Evolutionary conservation across 2,113 vertebrate genomes (phyloP).

Genomic region (Pelecanus crispus): DNA sequence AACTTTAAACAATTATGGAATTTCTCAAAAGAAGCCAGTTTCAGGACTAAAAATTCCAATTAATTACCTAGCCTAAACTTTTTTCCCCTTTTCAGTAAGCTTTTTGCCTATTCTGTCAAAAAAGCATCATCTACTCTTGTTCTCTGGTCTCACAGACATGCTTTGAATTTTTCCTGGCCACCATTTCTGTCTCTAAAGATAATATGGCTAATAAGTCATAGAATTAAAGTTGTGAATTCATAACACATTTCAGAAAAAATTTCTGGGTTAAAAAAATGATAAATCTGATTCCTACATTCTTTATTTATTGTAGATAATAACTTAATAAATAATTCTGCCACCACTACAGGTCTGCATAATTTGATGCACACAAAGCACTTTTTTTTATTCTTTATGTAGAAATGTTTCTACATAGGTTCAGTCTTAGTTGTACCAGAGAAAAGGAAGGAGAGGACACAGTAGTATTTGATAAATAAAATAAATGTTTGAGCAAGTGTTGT

Average conservation of each 20-base stretch:
- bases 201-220: neutral
- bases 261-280: neutral
- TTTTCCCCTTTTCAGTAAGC: neutral
- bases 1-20: neutral
- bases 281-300: neutral
- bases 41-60: neutral
- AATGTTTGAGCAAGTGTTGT: neutral
- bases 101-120: neutral
- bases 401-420: neutral
- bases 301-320: neutral
- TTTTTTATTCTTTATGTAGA: neutral
- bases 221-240: neutral
- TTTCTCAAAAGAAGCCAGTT: neutral
- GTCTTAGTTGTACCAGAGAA: neutral
- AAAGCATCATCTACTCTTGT: neutral
- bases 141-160: neutral
- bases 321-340: neutral
- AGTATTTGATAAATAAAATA: neutral
- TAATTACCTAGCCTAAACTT: neutral
- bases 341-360: neutral
- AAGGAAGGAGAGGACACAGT: neutral
- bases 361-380: neutral
- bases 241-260: neutral
- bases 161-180: neutral
- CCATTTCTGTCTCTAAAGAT: neutral